Evolutionary conservation across 2,888 invertebrate genomes (phyloP), one percentile per base, ranked within the genome.

Genomic region (Argynnis bischoffii): DNA sequence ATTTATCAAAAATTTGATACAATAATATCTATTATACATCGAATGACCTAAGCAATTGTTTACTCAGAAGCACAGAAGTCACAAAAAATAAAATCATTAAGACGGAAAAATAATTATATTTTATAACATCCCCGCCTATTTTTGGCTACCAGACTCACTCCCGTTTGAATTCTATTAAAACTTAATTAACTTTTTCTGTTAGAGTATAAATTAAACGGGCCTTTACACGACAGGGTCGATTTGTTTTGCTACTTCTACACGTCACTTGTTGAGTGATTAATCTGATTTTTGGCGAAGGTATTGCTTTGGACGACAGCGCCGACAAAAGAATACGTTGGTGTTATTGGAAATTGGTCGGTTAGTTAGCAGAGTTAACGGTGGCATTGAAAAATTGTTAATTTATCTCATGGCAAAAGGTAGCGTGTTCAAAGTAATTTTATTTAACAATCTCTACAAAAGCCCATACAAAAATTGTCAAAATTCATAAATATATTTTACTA

Each of bases 51-150:
- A 72, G 67, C 67, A 85, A 88, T 84, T 90, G 88, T 89, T 90
- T 89, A 88, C 87, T 84, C 86, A 86, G 87, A 82, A 85, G 85
- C 87, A 74, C 72, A 75, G 78, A 75, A 70, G 72, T 69, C 69
- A 78, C 79, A 85, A 90, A 90, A 87, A 85, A 81, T 74, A 63
- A 67, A 78, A 85, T 87, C 87, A 87, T 89, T 89, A 89, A 86
- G 84, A 79, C 77, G 81, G 65, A 81, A 85, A 87, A 90, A 88
- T 92, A 90, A 92, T 92, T 90, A 90, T 87, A 89, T 89, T 90
- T 92, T 89, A 91, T 89, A 91, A 88, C 88, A 84, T 77, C 92
- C 81, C 92, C 92, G 92, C 92, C 92, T 92, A 92, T 92, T 92
- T 92, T 92, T 90, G 88, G 92, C 92, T 92, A 92, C 92, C 91